Conservation (phyloP, 2,888 invertebrate genomes). For the Hyposoter dolosus region DNA sequence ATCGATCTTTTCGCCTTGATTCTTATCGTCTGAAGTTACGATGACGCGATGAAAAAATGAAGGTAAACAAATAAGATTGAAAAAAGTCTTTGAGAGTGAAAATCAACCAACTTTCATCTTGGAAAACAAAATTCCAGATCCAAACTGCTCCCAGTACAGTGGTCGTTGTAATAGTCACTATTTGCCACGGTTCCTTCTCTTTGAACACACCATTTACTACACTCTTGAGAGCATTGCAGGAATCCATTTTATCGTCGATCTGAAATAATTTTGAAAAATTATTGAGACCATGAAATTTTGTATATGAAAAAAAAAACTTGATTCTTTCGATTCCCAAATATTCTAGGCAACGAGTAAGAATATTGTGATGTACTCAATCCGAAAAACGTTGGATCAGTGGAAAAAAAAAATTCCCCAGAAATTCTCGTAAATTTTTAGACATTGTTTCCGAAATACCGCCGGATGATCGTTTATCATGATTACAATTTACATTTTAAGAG, state of each 20-base stretch:
- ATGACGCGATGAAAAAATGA: background rate
- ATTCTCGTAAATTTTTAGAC: background rate
- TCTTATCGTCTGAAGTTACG: background rate
- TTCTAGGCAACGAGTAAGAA: background rate
- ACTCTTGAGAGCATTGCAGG: slow-evolving; percentile 74
- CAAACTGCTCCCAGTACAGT: slow-evolving; percentile 90
- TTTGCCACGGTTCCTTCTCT: slow-evolving; percentile 93
- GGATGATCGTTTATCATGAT: background rate
- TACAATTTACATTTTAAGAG: background rate
- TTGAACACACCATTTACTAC: slow-evolving; percentile 88
- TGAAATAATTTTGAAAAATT: slow-evolving; percentile 1
- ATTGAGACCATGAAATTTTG: too few species aligned
- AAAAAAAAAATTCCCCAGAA: too few species aligned
- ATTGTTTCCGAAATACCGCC: background rate
- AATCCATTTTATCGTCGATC: slow-evolving; percentile 43
- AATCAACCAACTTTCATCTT: slow-evolving; percentile 87
- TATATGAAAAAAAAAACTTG: background rate
- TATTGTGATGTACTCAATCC: background rate
- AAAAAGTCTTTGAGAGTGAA: background rate
- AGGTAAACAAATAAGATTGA: background rate
- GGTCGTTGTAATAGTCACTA: slow-evolving; percentile 91
- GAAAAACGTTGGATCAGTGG: background rate
- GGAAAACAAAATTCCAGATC: slow-evolving; percentile 90
- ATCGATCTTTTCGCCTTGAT: background rate
- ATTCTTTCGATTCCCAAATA: background rate